Percentiles rank a stretch among this genome's conserved stretches.
Evolutionary conservation across 53 echinoderm and acorn worm species (phyloP).

Genomic region (Temnopleurus reevesii): DNA sequence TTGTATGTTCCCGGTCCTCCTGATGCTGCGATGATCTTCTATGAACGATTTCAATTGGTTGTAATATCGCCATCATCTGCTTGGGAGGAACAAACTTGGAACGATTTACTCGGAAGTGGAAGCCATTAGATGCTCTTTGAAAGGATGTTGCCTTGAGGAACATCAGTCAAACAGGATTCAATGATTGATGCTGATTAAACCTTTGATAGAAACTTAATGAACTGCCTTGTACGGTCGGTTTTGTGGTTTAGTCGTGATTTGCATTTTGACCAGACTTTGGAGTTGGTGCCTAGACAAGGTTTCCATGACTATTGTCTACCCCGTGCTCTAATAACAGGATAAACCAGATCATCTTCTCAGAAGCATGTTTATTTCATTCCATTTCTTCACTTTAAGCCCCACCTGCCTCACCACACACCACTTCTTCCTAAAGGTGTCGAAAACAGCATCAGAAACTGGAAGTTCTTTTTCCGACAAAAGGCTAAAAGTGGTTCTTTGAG

Average conservation of each 20-base stretch:
- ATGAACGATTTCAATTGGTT: not conserved
- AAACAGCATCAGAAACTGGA: not conserved
- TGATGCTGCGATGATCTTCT: not conserved
- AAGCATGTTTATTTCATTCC: slow-evolving; percentile 10
- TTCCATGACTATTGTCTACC: not conserved
- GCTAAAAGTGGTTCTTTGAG: not conserved
- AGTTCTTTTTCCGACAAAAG: not conserved
- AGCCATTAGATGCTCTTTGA: not conserved
- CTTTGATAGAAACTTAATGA: not conserved
- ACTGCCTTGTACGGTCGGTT: not conserved
- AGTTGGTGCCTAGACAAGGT: not conserved
- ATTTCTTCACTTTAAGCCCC: not conserved
- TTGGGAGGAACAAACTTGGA: not conserved
- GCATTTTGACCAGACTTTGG: not conserved
- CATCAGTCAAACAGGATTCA: not conserved
- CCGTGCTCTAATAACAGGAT: not conserved
- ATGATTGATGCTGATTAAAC: slow-evolving; percentile 34
- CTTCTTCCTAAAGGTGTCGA: not conserved
- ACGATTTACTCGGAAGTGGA: not conserved
- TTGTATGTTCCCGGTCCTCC: not conserved
- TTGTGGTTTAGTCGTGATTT: not conserved
- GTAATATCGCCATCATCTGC: slow-evolving; percentile 21
- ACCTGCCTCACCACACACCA: not conserved
- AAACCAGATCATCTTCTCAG: not conserved
- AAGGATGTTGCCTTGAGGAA: not conserved